phyloP scores from a whole-genome alignment of 2,113 vertebrate species.

The Empidonax alnorum region DNA sequence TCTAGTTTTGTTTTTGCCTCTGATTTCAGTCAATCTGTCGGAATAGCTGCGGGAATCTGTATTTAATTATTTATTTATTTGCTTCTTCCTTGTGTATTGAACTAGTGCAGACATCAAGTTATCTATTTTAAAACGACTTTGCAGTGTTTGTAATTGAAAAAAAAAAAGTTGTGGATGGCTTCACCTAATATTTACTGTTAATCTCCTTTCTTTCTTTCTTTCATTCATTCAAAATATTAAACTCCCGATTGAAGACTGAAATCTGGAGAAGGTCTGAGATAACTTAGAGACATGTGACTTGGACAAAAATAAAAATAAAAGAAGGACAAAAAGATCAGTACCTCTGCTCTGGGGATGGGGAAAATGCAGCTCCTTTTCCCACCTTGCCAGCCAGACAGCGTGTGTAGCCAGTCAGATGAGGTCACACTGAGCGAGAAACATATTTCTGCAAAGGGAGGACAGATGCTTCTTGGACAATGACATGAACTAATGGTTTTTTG shows the following conservation, averaged over 20 bases:
- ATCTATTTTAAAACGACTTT: background rate
- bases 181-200: background rate
- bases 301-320: background rate
- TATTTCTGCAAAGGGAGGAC: background rate
- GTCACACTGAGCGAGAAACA: background rate
- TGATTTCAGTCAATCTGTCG: background rate
- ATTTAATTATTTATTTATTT: background rate
- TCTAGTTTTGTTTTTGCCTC: background rate
- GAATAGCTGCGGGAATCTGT: background rate
- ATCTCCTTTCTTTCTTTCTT: background rate
- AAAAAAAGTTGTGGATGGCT: background rate
- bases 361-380: background rate
- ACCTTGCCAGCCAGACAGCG: background rate
- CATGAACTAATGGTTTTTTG: background rate
- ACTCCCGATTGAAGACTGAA: background rate
- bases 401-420: accelerated
- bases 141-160: background rate
- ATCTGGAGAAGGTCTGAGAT: background rate
- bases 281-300: background rate
- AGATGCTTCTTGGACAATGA: background rate
- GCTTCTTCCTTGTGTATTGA: background rate
- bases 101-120: background rate
- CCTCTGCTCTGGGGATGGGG: background rate
- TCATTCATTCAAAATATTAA: background rate
- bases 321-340: background rate